Conservation (phyloP, 2,888 invertebrate species). For the Vandiemenella viatica region DNA sequence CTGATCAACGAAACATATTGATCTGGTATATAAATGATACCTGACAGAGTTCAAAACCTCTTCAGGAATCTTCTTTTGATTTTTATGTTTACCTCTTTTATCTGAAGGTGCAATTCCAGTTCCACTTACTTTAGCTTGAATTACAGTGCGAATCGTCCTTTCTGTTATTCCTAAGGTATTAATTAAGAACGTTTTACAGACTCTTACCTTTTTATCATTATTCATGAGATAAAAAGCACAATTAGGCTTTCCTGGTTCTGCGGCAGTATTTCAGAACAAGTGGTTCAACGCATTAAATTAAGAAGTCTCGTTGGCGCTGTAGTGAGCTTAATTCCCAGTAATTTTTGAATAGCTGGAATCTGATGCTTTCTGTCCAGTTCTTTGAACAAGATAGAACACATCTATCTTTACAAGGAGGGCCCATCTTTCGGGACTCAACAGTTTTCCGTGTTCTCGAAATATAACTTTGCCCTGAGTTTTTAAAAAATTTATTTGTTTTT, state of each 20-base stretch:
- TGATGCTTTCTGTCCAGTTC: too few relatives aligned
- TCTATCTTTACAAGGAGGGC: not conserved
- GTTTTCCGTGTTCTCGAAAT: not conserved
- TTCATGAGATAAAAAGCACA: too few relatives aligned
- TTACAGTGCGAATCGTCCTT: slow-evolving; percentile 17
- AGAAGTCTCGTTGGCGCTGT: not conserved
- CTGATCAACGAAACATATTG: slow-evolving; percentile 3
- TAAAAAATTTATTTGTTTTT: not conserved
- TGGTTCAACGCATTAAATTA: too few relatives aligned
- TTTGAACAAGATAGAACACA: not conserved
- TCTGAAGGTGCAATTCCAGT: slow-evolving; percentile 17
- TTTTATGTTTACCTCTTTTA: slow-evolving; percentile 21
- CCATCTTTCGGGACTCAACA: not conserved
- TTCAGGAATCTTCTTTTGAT: slow-evolving; percentile 18
- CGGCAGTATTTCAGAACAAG: too few relatives aligned
- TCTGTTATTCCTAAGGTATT: slow-evolving; percentile 19
- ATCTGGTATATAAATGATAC: slow-evolving; percentile 19
- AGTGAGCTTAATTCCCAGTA: not conserved
- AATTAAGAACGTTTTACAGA: slow-evolving; percentile 19
- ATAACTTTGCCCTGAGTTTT: not conserved
- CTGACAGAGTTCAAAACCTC: slow-evolving; percentile 19
- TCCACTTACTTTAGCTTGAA: slow-evolving; percentile 15
- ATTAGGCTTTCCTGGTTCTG: too few relatives aligned
- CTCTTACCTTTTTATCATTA: slow-evolving; percentile 1
- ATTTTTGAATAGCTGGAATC: not conserved